These are phyloP conservation scores for Megaceryle alcyon DNA, from an alignment of 2,797 vertebrate species.

Conservation along the genomic window DNA sequence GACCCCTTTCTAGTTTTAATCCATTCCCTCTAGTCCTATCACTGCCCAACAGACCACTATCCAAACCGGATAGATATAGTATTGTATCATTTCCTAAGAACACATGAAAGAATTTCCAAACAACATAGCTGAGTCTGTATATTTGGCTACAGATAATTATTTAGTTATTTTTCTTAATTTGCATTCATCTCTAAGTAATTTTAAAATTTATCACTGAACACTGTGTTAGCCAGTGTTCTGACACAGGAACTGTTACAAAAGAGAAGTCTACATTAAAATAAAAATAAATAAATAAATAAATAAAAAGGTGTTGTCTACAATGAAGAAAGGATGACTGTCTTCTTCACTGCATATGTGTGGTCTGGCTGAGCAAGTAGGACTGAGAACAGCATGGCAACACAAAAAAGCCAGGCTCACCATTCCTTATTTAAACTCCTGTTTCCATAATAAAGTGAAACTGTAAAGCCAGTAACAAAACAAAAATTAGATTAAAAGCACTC, in stretches of 20 bases:
- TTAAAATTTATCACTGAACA: neutral
- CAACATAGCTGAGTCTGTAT: neutral
- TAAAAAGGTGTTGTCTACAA: neutral
- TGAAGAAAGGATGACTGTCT: neutral
- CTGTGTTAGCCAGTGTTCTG: neutral
- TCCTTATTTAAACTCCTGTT: neutral
- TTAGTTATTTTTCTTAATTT: neutral
- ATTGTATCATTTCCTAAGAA: neutral
- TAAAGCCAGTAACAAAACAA: neutral
- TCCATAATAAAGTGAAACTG: neutral
- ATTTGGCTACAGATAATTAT: slow-evolving; percentile 1
- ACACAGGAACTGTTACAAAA: neutral
- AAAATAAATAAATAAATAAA: neutral
- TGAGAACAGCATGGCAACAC: neutral
- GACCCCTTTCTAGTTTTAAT: too few relatives aligned
- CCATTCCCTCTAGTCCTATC: too few relatives aligned
- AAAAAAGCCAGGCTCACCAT: neutral
- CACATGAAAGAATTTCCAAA: neutral
- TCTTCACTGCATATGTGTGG: neutral
- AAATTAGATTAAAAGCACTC: neutral
- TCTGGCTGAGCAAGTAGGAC: neutral
- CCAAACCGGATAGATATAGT: too few relatives aligned
- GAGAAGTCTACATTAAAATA: neutral
- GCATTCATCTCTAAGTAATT: neutral
- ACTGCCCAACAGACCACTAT: too few relatives aligned